Conservation (phyloP, 2,888 invertebrate genomes). For the Philonicus albiceps region DNA sequence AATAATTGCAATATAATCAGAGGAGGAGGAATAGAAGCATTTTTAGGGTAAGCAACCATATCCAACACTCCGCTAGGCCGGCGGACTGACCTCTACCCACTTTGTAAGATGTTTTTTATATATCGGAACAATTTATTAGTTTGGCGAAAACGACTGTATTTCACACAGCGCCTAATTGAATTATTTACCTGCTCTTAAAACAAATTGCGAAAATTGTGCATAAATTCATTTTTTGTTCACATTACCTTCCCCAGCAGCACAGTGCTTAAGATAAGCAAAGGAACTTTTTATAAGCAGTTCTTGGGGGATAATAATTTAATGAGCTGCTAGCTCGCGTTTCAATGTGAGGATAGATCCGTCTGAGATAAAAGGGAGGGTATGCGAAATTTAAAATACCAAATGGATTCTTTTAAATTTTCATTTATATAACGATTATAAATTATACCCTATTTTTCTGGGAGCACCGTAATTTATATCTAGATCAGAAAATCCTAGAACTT, state of each 20-base stretch:
- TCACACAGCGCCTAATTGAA: background rate
- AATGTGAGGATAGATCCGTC: background rate
- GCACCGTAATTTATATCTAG: background rate
- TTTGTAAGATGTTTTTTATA: background rate
- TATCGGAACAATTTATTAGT: background rate
- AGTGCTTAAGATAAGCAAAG: background rate
- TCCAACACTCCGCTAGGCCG: background rate
- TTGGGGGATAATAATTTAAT: background rate
- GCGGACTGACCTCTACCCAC: background rate
- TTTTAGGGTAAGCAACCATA: background rate
- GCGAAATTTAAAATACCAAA: background rate
- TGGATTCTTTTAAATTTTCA: background rate
- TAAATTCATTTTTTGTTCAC: background rate
- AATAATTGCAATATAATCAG: background rate
- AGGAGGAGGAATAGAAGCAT: background rate
- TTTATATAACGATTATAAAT: background rate
- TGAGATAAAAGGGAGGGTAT: background rate
- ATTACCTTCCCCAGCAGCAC: background rate
- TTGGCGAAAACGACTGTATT: background rate
- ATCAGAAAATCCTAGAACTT: background rate
- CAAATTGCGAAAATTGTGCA: slow-evolving; percentile 1
- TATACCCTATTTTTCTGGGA: background rate
- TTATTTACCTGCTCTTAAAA: slow-evolving; percentile 3
- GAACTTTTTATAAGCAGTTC: background rate
- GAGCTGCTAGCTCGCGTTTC: background rate